A percentile compares a stretch with the other conserved stretches of the same genome.
Conservation (phyloP, 1,140 invertebrate species). For the Nasonia vitripennis region DNA sequence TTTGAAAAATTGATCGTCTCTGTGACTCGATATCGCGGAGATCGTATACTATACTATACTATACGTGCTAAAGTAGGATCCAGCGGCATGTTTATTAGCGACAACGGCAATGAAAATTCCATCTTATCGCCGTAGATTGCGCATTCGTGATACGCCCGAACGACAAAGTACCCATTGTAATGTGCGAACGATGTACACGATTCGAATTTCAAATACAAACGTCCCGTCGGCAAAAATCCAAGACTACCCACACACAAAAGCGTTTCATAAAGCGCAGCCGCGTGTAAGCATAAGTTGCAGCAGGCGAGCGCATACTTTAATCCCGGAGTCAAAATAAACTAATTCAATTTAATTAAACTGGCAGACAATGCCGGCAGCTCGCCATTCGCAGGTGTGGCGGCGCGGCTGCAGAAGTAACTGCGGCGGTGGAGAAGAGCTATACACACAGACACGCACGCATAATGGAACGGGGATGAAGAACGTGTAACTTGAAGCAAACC, state of each 20-base stretch:
- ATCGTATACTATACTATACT: no score
- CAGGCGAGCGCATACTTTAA: slow-evolving; percentile 15
- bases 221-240: no score
- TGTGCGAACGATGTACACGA: no score
- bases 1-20: no score
- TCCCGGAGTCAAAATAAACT: slow-evolving; percentile 16
- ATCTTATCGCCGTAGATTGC: background rate
- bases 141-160: background rate
- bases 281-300: background rate
- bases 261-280: slow-evolving; percentile 56
- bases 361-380: slow-evolving; percentile 10
- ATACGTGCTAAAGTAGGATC: background rate
- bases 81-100: background rate
- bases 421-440: background rate
- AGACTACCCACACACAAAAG: background rate
- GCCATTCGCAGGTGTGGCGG: slow-evolving; percentile 21
- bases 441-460: slow-evolving; percentile 1
- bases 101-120: background rate
- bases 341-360: slow-evolving; percentile 46
- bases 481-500: slow-evolving; percentile 63
- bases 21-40: no score
- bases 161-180: background rate
- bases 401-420: background rate
- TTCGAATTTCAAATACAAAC: no score
- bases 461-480: slow-evolving; percentile 57